These are phyloP conservation scores for Heteropelma amictum DNA, from an alignment of 2,888 invertebrate genomes.

Conservation along the genomic window DNA sequence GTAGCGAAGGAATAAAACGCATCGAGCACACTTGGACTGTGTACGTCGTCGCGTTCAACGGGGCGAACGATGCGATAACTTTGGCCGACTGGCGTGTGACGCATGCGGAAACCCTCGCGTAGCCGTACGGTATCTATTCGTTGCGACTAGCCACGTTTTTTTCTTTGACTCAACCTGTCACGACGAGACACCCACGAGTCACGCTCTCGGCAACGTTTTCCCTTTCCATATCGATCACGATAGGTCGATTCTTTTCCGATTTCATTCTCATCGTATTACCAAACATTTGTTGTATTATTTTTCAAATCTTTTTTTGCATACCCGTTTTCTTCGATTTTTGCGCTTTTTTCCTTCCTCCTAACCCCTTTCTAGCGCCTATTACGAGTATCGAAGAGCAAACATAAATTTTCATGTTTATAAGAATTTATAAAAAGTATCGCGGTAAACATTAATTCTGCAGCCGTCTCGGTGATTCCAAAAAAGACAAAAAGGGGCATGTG, in stretches of 20 bases:
- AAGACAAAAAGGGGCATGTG: background rate
- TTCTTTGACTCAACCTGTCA: slow-evolving; percentile 6
- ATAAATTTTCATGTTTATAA: no score
- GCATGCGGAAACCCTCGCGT: slow-evolving; percentile 60
- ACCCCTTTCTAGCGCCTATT: no score
- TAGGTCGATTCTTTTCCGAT: no score
- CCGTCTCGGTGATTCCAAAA: no score
- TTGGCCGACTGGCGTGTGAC: slow-evolving; percentile 45
- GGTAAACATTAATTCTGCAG: no score
- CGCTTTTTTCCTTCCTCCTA: no score
- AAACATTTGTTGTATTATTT: no score
- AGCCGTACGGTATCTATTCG: slow-evolving; percentile 30
- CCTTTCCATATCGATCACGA: background rate
- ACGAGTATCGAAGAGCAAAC: no score
- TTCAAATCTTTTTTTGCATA: no score
- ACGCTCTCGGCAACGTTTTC: slow-evolving; percentile 10
- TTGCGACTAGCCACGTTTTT: slow-evolving; percentile 12
- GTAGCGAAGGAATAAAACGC: slow-evolving; percentile 1
- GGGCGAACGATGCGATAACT: slow-evolving; percentile 50
- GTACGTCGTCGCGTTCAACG: background rate
- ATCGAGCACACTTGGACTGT: background rate
- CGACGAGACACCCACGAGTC: slow-evolving; percentile 26
- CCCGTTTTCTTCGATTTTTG: no score
- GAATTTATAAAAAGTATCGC: no score
- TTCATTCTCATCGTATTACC: no score